Evolutionary conservation across 2,888 invertebrate genomes (phyloP), one percentile per base, ranked within the genome.

Genomic region (Troglohyphantes excavatus): DNA sequence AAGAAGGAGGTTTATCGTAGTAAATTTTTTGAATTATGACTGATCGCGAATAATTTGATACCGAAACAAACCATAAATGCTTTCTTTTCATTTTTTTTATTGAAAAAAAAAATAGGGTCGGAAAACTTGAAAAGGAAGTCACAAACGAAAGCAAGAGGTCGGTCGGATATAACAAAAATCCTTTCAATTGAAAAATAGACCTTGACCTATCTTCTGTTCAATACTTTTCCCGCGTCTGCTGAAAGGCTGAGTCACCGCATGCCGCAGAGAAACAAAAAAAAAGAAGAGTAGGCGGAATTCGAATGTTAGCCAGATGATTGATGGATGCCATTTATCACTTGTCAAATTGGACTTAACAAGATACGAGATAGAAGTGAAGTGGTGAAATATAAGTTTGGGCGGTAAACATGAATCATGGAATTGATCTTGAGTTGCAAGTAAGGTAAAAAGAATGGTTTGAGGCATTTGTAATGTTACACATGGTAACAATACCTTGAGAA

Each of bases 141-240:
- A 2, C 13, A 39, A 39, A 39, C 39, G 39, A 39, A 39, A 39
- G 39, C 13, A 39, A 39, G n/a, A 39, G 39, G 13, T n/a, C n/a
- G n/a, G n/a, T n/a, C 3, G 39, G 3, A 39, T n/a, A n/a, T n/a
- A 39, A 39, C 9, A 13, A 39, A 39, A 39, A 39, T 0, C 13
- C 3, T 39, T 39, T 53, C 17, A 53, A 53, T 13, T 53, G n/a
- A 53, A 53, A 53, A 17, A 53, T 23, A 53, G 75, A 43, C 84
- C 84, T 84, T 84, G 84, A 33, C 84, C 84, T 75, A 75, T 75
- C 65, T 39, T 61, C 61, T 61, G 23, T 98, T 98, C 90, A 99
- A 94, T 65, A 99, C 6, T 96, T 96, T 92, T 98, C 97, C 96
- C 96, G 33, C 59, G 81, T 43, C 27, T 2, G 63, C 43, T 21